Evolutionary conservation across 2,888 invertebrate species (phyloP), one percentile per base, ranked within the genome.

Genomic region (Chromoteleia sp.): DNA sequence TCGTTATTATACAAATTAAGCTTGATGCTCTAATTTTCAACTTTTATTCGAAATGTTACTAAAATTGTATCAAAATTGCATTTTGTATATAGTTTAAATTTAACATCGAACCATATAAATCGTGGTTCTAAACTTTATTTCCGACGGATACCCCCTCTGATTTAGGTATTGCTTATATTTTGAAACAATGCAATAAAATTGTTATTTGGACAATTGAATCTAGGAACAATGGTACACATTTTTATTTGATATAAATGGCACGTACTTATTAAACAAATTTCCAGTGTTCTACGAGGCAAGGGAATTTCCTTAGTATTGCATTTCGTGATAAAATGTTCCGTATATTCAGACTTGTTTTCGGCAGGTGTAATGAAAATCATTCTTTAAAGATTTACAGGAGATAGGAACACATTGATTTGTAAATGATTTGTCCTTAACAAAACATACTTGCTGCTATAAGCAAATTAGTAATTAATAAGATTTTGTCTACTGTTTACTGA

Each of bases 271-370:
- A 33, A 33, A 48, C 25, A 10, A 63, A 8, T 59, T 15, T 21
- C n/a, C 43, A 43, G 43, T 29, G 29, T 29, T 41, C 17, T 14
- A 29, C 2, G 36, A 17, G 12, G 33, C 15, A 50, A 36, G 33
- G 12, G 10, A 63, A 15, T 29, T 17, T 14, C 3, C 14, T 17
- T 17, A 7, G 52, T 54, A 70, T 58, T 70, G 68, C 48, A 29
- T 71, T 30, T 52, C 50, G 52, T 52, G 61, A 71, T 71, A 71
- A 71, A 71, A 71, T 61, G 71, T 71, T 71, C 71, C 52, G 21
- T 63, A 17, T 0, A 25, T 29, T 81, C 81, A 81, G 81, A 77
- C 81, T 81, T 81, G 50, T 81, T 30, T 73, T 81, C 76, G 81
- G 81, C 81, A 81, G 81, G 61, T 68, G 25, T 52, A 75, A 81